Percentiles rank a stretch among this genome's conserved stretches.
phyloP scores from a whole-genome alignment of 2,113 vertebrate species.

The Anser cygnoides region DNA sequence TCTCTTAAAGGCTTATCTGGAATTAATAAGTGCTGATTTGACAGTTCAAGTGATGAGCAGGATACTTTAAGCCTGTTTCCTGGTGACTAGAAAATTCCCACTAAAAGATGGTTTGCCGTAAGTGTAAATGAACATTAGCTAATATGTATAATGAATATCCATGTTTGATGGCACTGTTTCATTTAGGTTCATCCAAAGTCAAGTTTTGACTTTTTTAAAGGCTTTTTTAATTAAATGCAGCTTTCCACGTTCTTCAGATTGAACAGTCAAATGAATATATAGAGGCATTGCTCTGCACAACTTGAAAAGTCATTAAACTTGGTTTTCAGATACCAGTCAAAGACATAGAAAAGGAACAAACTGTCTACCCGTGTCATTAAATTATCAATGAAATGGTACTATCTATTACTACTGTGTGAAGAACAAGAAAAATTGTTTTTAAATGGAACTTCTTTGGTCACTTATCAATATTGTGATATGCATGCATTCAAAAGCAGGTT shows the following conservation, averaged over 20 bases:
- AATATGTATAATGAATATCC: background rate
- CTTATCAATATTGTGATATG: accelerated
- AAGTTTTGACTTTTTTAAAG: background rate
- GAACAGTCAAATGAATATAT: background rate
- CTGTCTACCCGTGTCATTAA: background rate
- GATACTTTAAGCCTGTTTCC: background rate
- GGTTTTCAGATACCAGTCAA: background rate
- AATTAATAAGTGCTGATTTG: background rate
- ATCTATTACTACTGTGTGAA: background rate
- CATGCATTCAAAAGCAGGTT: background rate
- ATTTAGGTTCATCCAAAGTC: background rate
- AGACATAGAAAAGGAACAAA: background rate
- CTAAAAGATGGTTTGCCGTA: background rate
- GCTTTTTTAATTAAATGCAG: slow-evolving; percentile 36
- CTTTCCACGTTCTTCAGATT: background rate
- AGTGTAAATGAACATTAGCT: background rate
- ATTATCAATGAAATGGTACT: background rate
- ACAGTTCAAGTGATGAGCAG: background rate
- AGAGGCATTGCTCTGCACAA: background rate
- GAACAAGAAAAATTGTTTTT: background rate
- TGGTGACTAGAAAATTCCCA: background rate
- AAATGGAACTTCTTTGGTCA: background rate
- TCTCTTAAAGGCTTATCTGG: background rate
- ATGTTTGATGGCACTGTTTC: background rate
- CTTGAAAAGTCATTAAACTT: accelerated